Percentiles rank a stretch among this genome's conserved stretches.
Conservation (phyloP, 2,113 vertebrate genomes). For the Rhodinocichla rosea region DNA sequence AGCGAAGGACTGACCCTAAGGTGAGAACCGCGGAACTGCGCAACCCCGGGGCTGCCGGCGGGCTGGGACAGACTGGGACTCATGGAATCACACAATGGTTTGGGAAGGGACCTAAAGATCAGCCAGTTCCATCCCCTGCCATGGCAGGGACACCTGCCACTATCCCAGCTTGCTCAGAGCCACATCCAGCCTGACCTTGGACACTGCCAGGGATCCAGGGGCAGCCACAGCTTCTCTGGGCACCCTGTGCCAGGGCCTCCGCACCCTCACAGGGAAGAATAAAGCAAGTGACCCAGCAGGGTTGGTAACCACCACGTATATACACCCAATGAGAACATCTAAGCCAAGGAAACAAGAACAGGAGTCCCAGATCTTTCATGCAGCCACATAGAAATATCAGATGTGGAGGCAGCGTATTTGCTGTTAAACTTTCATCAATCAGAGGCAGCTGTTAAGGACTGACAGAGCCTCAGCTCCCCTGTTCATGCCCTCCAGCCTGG, state of each 20-base stretch:
- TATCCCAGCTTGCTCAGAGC: not conserved
- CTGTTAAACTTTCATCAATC: not conserved
- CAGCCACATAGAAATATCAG: rapidly evolving
- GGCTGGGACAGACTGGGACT: not conserved
- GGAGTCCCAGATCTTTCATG: not conserved
- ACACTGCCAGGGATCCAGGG: not conserved
- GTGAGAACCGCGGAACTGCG: not conserved
- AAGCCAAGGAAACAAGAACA: not conserved
- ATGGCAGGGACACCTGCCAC: not conserved
- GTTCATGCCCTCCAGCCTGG: rapidly evolving
- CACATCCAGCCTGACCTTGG: not conserved
- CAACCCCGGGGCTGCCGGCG: not conserved
- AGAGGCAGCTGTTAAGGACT: not conserved
- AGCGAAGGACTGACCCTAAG: too few species aligned
- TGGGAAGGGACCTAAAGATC: not conserved
- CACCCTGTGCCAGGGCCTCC: not conserved
- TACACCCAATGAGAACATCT: rapidly evolving
- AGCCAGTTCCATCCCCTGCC: not conserved
- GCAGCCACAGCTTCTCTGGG: not conserved
- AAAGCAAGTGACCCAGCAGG: not conserved
- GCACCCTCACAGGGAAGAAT: not conserved
- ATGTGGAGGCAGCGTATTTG: rapidly evolving
- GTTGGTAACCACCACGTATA: not conserved
- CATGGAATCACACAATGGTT: not conserved
- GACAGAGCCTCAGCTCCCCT: not conserved